A percentile compares a stretch with the other conserved stretches of the same genome.
Conservation (phyloP, 1,140 invertebrate genomes). For the Lamellibrachia luymesi region DNA sequence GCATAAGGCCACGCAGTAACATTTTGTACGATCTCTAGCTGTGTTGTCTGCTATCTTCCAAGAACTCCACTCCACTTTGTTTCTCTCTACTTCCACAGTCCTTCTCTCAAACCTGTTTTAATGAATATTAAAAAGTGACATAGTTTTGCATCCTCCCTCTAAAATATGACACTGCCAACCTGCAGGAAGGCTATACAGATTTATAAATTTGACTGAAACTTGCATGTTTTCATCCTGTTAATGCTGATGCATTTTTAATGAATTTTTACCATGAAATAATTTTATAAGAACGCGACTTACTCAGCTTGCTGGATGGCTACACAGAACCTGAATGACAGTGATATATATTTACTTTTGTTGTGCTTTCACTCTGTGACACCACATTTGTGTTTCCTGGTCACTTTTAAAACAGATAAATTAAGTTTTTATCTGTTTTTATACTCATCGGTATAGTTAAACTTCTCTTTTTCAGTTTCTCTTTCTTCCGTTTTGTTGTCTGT, state of each 20-base stretch:
- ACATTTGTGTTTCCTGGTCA: slow-evolving; percentile 8
- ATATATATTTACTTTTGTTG: background rate
- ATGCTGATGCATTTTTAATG: background rate
- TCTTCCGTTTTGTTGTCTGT: background rate
- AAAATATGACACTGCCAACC: too few species aligned
- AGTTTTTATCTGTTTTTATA: background rate
- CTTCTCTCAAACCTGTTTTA: too few species aligned
- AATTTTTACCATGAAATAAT: background rate
- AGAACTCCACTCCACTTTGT: too few species aligned
- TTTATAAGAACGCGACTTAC: background rate
- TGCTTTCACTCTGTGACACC: slow-evolving; percentile 3
- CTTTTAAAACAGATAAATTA: background rate
- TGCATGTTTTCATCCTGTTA: background rate
- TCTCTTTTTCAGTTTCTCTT: background rate
- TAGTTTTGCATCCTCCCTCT: too few species aligned
- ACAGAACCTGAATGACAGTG: background rate
- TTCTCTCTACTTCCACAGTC: too few species aligned
- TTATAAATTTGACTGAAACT: background rate
- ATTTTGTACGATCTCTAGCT: too few species aligned
- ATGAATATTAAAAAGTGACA: too few species aligned
- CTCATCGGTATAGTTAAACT: background rate
- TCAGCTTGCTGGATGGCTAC: background rate
- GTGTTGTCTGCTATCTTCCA: too few species aligned
- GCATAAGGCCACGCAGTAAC: too few species aligned
- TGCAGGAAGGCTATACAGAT: too few species aligned